A percentile compares a stretch with the other conserved stretches of the same genome.
Conservation (phyloP, 1,140 invertebrate genomes). For the Protaetia brevitarsis region DNA sequence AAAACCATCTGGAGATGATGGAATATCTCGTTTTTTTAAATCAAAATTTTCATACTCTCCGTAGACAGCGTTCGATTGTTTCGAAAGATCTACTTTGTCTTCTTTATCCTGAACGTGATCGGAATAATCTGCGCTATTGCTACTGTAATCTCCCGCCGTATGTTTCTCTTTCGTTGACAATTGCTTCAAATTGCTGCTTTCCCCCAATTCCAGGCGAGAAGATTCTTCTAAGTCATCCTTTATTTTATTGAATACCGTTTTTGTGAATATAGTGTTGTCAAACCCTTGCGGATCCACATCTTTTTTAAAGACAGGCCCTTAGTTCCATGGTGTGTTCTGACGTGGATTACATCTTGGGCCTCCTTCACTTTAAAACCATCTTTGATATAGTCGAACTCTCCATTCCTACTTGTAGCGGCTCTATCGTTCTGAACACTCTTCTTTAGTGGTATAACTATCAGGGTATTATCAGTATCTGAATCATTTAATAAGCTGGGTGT, state of each 20-base stretch:
- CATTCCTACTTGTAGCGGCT: background rate
- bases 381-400: background rate
- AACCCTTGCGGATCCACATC: background rate
- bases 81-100: background rate
- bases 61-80: background rate
- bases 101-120: background rate
- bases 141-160: background rate
- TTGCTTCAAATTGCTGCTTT: background rate
- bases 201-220: background rate
- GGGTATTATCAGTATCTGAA: background rate
- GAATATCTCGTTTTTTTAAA: conserved; percentile 6
- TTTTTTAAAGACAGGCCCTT: background rate
- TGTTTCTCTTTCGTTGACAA: background rate
- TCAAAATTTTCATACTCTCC: conserved; percentile 18
- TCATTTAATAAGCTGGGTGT: background rate
- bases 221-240: background rate
- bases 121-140: background rate
- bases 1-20: background rate
- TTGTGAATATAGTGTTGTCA: background rate
- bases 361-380: conserved; percentile 24
- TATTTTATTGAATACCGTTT: background rate
- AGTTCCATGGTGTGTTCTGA: background rate
- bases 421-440: background rate
- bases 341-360: conserved; percentile 22
- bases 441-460: conserved; percentile 27